These are phyloP conservation scores for Cistogaster globosa DNA, from an alignment of 2,888 invertebrate genomes.

Conservation along the genomic window DNA sequence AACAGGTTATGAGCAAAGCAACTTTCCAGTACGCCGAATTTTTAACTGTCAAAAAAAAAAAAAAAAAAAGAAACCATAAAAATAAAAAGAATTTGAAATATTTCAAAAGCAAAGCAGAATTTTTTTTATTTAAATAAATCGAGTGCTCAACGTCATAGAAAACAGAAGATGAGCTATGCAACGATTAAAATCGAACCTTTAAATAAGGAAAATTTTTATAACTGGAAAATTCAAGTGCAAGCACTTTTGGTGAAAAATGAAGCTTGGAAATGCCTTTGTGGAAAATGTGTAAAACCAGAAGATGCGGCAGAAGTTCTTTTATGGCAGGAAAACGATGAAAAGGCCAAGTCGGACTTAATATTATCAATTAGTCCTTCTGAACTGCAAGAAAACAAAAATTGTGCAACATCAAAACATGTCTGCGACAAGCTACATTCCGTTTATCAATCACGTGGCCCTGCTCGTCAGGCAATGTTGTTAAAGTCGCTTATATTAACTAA, in stretches of 20 bases:
- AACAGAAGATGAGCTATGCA: constrained; percentile 35
- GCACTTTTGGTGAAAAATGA: constrained; percentile 45
- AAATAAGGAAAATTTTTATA: constrained; percentile 39
- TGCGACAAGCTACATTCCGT: not conserved
- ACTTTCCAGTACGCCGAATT: too few species aligned
- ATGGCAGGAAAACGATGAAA: constrained; percentile 47
- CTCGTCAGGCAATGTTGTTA: constrained; percentile 50
- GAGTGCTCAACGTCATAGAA: too few species aligned
- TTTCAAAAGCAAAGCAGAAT: too few species aligned
- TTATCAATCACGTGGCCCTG: constrained; percentile 24
- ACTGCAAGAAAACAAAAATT: constrained; percentile 58
- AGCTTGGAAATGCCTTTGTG: constrained; percentile 39
- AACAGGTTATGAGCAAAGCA: too few species aligned
- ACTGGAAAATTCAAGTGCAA: constrained; percentile 47
- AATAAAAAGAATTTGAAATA: too few species aligned
- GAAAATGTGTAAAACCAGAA: constrained; percentile 31
- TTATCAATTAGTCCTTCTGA: constrained; percentile 50
- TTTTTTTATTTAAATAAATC: too few species aligned
- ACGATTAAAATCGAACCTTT: constrained; percentile 41
- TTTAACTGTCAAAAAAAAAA: too few species aligned
- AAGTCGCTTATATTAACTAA: not conserved
- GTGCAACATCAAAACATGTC: constrained; percentile 14
- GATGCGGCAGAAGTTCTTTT: not conserved
- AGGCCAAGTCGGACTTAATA: constrained; percentile 59
- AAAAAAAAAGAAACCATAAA: too few species aligned